Base-by-base conservation (phyloP, 2,888 invertebrate species). In the Diarsia rubi region DNA sequence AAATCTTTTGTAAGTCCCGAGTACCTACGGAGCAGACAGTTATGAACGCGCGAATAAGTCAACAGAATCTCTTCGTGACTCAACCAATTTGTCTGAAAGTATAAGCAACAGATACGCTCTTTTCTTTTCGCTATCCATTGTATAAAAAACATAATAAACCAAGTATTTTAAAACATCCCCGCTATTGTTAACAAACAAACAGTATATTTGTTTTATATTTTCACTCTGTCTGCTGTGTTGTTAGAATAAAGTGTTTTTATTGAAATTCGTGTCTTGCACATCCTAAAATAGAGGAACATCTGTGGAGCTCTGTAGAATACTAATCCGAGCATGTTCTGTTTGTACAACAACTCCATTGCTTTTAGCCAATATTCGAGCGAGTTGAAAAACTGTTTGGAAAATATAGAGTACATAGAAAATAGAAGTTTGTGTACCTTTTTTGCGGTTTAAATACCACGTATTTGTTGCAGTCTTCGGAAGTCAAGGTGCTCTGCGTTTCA, bases 211-310 rank as follows among this genome's bases (percentile, higher is more conserved):
- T 85, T 77, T 73, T 82, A 75, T 66, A 73, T 71, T 78, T 75
- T 42, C 62, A 75, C 67, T 84, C 67, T 12, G 82, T 62, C 54
- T 77, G 64, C 21, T 68, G 64, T 75, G 71, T 73, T 73, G 69
- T 75, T 54, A 64, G 68, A 66, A 64, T 78, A 85, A 80, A 84
- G 75, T 82, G 75, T 83, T 85, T n/a, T 84, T 85, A 85, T 85
- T 85, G 77, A 85, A 85, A 85, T 82, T 85, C 85, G 72, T 70
- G 77, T 83, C 82, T 85, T 85, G 84, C 75, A 80, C 82, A 63
- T 82, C 71, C 77, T 73, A 75, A 79, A 79, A 82, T 82, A 75
- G 71, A 78, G 66, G 67, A 85, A 71, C 86, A 80, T 86, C 82
- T 84, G 85, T 27, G 65, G 57, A 49, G 59, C 73, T 49, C 72